phyloP scores from a whole-genome alignment of 2,888 invertebrate genomes.

The Pimpla rufipes region DNA sequence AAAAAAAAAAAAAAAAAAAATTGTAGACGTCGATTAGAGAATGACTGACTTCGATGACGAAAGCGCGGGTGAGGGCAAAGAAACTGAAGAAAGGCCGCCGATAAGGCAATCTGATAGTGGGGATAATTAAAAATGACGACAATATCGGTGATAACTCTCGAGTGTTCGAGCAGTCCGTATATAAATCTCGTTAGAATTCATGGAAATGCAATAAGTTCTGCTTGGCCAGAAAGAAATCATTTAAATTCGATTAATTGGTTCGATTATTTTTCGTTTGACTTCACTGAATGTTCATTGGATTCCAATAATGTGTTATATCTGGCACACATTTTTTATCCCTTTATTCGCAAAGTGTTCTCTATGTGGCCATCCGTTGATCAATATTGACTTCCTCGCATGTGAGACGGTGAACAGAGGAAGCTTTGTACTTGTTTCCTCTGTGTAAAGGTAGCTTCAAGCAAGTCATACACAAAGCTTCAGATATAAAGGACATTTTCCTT shows the following conservation, averaged over 20 bases:
- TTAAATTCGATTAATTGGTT: no score
- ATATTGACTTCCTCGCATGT: not conserved
- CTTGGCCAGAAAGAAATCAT: no score
- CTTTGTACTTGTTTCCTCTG: no score
- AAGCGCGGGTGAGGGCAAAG: conserved; percentile 32
- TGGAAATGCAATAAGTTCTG: not conserved
- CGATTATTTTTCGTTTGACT: not conserved
- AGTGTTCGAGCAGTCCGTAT: no score
- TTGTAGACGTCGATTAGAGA: not conserved
- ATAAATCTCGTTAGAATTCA: not conserved
- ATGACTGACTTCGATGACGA: not conserved
- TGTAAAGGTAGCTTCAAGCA: no score
- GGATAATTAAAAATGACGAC: not conserved
- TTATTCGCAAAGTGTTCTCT: not conserved
- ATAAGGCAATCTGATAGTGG: conserved; percentile 33
- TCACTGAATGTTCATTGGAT: not conserved
- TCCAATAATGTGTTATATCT: no score
- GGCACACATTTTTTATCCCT: no score
- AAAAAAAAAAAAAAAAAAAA: no score
- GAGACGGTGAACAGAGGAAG: no score
- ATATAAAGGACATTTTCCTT: no score
- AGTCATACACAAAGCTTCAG: no score
- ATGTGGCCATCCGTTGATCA: not conserved
- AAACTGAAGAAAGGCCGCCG: conserved; percentile 9
- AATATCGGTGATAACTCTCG: not conserved